Evolutionary conservation across 64 coral and sea anemone genomes (phyloP).

Genomic region (Stichodactyla mertensii): DNA sequence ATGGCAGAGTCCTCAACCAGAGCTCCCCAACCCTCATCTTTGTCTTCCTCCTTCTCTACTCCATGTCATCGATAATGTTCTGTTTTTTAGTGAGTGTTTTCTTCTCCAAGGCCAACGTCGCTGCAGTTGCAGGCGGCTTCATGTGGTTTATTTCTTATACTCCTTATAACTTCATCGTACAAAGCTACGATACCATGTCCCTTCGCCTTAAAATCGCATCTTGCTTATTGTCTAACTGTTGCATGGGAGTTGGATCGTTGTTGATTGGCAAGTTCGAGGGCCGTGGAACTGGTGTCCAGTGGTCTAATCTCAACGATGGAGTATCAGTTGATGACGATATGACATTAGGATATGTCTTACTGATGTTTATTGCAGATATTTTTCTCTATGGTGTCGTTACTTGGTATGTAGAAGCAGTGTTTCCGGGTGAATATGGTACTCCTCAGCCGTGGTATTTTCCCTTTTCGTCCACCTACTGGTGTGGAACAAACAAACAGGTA

Average conservation of each 20-base stretch:
- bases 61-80: constrained; percentile 87
- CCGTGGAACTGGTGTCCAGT: constrained; percentile 74
- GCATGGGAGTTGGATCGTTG: constrained; percentile 75
- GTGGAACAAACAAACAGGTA: constrained; percentile 82
- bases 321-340: constrained; percentile 88
- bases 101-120: constrained; percentile 91
- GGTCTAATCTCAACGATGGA: constrained; percentile 73
- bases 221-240: constrained; percentile 74
- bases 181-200: constrained; percentile 80
- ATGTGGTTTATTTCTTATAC: constrained; percentile 77
- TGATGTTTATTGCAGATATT: constrained; percentile 80
- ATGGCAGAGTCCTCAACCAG: constrained; percentile 76
- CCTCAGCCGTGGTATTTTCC: constrained; percentile 94
- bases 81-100: constrained; percentile 96
- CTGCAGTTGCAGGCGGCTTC: constrained; percentile 81
- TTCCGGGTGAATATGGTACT: constrained; percentile 91
- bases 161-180: constrained; percentile 82
- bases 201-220: constrained; percentile 52
- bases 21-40: constrained; percentile 74
- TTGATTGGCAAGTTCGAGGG: constrained; percentile 97
- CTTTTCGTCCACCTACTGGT: constrained; percentile 75
- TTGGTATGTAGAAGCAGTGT: constrained; percentile 94
- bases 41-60: constrained; percentile 77
- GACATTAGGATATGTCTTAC: constrained; percentile 64
- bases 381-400: constrained; percentile 81